phyloP scores from a whole-genome alignment of 2,113 vertebrate genomes.

The Zeus faber region DNA sequence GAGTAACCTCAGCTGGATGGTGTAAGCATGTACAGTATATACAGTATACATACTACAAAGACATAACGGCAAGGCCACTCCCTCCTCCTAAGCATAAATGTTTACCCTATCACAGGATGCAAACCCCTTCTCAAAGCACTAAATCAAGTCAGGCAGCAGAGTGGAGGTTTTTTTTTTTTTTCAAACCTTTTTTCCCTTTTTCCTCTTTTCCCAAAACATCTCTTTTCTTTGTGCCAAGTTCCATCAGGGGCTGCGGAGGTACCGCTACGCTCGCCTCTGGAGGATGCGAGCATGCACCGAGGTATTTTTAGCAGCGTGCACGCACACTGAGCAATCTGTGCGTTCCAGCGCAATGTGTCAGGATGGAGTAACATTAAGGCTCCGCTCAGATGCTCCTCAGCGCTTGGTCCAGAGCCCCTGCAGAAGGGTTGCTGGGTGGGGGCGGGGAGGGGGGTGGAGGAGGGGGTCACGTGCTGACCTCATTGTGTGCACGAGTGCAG shows the following conservation, averaged over 20 bases:
- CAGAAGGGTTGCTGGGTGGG: slow-evolving; percentile 51
- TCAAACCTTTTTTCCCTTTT: too few relatives aligned
- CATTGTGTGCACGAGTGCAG: slow-evolving; percentile 71
- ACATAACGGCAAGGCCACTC: too few relatives aligned
- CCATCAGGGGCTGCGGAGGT: not conserved
- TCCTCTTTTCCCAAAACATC: too few relatives aligned
- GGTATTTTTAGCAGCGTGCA: slow-evolving; percentile 59
- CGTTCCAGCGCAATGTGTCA: slow-evolving; percentile 42
- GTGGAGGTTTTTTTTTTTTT: too few relatives aligned
- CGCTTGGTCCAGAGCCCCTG: slow-evolving; percentile 50
- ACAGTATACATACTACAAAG: too few relatives aligned
- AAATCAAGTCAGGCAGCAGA: too few relatives aligned
- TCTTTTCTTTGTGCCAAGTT: too few relatives aligned
- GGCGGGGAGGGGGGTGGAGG: not conserved
- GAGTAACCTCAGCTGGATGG: too few relatives aligned
- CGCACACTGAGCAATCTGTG: slow-evolving; percentile 22
- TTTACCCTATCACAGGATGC: too few relatives aligned
- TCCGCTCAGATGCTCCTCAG: slow-evolving; percentile 61
- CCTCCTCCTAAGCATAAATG: too few relatives aligned
- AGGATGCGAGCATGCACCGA: slow-evolving; percentile 29
- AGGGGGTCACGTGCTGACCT: slow-evolving; percentile 77
- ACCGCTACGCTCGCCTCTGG: slow-evolving; percentile 31
- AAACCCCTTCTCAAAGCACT: too few relatives aligned
- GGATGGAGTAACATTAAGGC: slow-evolving; percentile 50
- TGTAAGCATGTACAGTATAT: too few relatives aligned